Percentiles rank a stretch among this genome's conserved stretches.
phyloP scores from a whole-genome alignment of 2,888 invertebrate genomes.

The Therioaphis trifolii region DNA sequence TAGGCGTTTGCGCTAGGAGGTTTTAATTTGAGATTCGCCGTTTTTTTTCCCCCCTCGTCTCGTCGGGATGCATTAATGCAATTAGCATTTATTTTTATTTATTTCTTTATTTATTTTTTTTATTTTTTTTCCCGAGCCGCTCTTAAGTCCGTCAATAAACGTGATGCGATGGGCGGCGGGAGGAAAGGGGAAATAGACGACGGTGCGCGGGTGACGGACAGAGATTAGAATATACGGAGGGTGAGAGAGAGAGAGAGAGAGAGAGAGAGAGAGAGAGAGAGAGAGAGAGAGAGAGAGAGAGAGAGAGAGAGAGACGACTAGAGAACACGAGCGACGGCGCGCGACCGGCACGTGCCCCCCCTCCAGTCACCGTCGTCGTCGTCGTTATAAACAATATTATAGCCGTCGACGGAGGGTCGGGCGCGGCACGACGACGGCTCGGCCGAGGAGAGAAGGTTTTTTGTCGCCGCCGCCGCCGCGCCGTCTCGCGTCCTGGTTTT shows the following conservation, averaged over 20 bases:
- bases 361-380: background rate
- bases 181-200: too few species aligned
- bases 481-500: too few species aligned
- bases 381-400: conserved; percentile 49
- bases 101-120: too few species aligned
- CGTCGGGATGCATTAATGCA: conserved; percentile 36
- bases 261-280: background rate
- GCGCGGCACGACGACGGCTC: too few species aligned
- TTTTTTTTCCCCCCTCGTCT: background rate
- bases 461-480: background rate
- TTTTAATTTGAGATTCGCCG: conserved; percentile 28
- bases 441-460: conserved; percentile 5
- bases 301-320: background rate
- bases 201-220: too few species aligned
- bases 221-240: background rate
- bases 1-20: conserved; percentile 50
- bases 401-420: background rate
- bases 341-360: conserved; percentile 50
- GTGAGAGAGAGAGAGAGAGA: too few species aligned
- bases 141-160: too few species aligned
- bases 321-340: conserved; percentile 50
- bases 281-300: too few species aligned
- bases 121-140: too few species aligned
- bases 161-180: too few species aligned
- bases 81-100: conserved; percentile 49